Base-by-base conservation (phyloP, 2,888 invertebrate genomes). In the Philereme vetulata region DNA sequence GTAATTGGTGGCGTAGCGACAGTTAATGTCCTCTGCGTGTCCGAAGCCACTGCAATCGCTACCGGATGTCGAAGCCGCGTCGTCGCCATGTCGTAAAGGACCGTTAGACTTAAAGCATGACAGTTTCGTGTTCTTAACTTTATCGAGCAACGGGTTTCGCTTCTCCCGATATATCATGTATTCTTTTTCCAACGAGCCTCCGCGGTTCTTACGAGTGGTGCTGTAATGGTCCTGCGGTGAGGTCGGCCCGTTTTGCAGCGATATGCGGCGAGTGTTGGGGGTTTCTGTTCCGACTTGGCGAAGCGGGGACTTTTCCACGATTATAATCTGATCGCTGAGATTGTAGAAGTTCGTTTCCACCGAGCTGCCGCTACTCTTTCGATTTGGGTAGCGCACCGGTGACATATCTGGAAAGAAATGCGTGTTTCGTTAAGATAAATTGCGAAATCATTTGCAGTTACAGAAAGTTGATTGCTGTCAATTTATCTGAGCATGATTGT, bases 291-390 rank as follows among this genome's bases (percentile, higher is more conserved):
- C 78, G 56, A 85, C 88, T 61, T 92, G 84, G 74, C 86, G 84
- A 75, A 90, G 91, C 8, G 93, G 93, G 40, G 93, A 92, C 83
- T 93, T 93, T 78, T 94, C 94, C 50, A 93, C 92, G 51, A 94
- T 93, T 64, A 94, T 92, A 59, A 93, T 86, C 83, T 94, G 93
- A 74, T 94, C 94, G 68, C 86, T 93, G 38, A 95, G 93, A 81
- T 95, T 95, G 86, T 95, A 95, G 75, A 94, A 94, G 75, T 95
- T 94, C 1, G 94, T 94, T 80, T 95, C 94, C 61, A 94, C 94
- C 72, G 93, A 92, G 72, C 94, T 94, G 74, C 93, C 93, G 80
- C 93, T 94, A 79, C 93, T 93, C 78, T 94, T 94, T 65, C 94
- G 90, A 68, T 94, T 93, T 4, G 93, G 85, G 92, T 94, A 94